Base-by-base conservation (phyloP, 2,888 invertebrate species). In the Linnaemya vulpina region DNA sequence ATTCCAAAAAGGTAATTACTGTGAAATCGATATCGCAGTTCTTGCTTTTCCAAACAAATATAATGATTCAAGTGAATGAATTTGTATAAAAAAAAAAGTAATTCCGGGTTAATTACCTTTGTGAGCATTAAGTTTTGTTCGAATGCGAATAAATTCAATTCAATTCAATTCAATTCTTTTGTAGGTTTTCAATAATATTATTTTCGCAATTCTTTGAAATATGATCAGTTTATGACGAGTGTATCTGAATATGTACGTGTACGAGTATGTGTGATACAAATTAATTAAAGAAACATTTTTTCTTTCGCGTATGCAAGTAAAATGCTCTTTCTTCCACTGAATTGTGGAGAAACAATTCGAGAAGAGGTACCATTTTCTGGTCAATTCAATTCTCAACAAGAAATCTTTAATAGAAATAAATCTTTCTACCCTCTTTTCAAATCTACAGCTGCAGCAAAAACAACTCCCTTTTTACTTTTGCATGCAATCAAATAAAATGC, bases 81-180 rank as follows among this genome's bases (percentile, higher is more conserved):
- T 51, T 20, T 46, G 30, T 30, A 68, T 55, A 79, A 70, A 17
- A 78, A 70, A 79, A 70, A 17, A 78, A 70, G 70, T 81, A 85
- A 85, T 85, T 85, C 84, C 84, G 68, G 81, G 73, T 81, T 85
- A 85, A 85, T 85, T 85, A 85, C 77, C 83, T 84, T 79, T 75
- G 74, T 78, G 81, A 85, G 81, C 81, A 85, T 81, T 81, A 65
- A 74, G 68, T 83, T 83, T 70, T 74, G 15, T 65, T 65, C 49
- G 22, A 78, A 68, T 40, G 22, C 63, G 46, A 58, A 65, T 51
- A 51, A 60, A 80, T 49, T 75, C n/a, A 60, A 63, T 75, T 58
- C 35, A 60, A 80, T 49, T 75, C n/a, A 60, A 63, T 75, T 58
- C 35, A 73, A 58, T 79, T 75, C 73, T 77, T 80, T 84, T 76